Evolutionary conservation across 2,113 vertebrate genomes (phyloP).

Genomic region (Thermophis baileyi): DNA sequence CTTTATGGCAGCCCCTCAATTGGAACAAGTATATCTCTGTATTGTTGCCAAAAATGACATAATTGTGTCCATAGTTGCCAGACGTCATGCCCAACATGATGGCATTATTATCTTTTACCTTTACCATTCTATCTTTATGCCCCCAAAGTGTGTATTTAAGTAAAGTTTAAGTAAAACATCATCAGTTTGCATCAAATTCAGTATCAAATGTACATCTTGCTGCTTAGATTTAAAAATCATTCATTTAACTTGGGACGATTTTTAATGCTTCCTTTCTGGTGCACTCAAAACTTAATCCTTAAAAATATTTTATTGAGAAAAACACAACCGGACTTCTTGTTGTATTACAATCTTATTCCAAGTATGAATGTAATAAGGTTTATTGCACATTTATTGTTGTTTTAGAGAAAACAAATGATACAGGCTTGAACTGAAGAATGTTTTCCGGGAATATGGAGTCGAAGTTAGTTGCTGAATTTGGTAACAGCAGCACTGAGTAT

Average conservation of each 20-base stretch:
- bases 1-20: not conserved
- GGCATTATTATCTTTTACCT: not conserved
- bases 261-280: not conserved
- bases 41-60: not conserved
- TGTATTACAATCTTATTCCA: not conserved
- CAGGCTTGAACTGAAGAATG: not conserved
- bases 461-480: not conserved
- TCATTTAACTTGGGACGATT: conserved; percentile 55
- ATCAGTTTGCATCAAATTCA: conserved; percentile 16
- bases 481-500: not conserved
- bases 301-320: not conserved
- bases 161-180: conserved; percentile 39
- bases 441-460: not conserved
- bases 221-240: conserved; percentile 45
- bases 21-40: not conserved
- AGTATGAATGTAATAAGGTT: not conserved
- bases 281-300: not conserved
- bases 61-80: not conserved
- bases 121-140: not conserved
- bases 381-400: not conserved
- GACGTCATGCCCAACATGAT: not conserved
- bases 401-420: not conserved
- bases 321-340: not conserved
- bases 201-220: not conserved
- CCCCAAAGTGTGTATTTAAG: conserved; percentile 21